A percentile compares a stretch with the other conserved stretches of the same genome.
phyloP scores from a whole-genome alignment of 2,888 invertebrate genomes.

The Druceiella hillmani region DNA sequence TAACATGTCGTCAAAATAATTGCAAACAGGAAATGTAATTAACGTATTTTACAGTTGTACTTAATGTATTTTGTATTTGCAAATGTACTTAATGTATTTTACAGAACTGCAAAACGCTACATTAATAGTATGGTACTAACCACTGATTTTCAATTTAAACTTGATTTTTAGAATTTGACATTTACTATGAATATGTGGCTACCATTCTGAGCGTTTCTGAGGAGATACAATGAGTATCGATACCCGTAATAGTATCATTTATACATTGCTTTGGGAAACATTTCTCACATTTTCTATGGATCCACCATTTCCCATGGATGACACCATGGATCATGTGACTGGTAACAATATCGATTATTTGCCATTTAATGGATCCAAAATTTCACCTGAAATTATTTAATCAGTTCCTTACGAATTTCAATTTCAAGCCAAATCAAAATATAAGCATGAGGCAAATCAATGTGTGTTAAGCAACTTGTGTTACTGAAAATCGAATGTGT shows the following conservation, averaged over 20 bases:
- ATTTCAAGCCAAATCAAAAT: constrained; percentile 6
- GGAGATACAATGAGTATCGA: constrained; percentile 23
- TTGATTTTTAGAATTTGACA: too few species aligned
- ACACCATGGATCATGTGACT: too few species aligned
- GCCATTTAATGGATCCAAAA: constrained; percentile 5
- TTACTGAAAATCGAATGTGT: constrained; percentile 7
- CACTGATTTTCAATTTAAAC: too few species aligned
- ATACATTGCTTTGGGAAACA: constrained; percentile 20
- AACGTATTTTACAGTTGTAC: constrained; percentile 25
- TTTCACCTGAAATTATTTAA: constrained; percentile 5
- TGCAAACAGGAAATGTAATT: constrained; percentile 28
- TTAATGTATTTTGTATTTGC: constrained; percentile 25
- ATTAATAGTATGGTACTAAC: too few species aligned
- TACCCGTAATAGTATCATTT: constrained; percentile 23
- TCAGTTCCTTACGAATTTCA: constrained; percentile 6
- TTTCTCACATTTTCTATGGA: constrained; percentile 8
- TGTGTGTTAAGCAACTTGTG: constrained; percentile 13
- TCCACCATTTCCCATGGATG: too few species aligned
- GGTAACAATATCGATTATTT: too few species aligned
- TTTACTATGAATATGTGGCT: constrained; percentile 24
- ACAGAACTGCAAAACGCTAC: too few species aligned
- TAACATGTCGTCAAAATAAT: constrained; percentile 27
- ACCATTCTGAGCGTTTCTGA: constrained; percentile 23
- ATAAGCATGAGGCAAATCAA: constrained; percentile 11
- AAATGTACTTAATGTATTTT: constrained; percentile 17